Conservation (phyloP, 2,888 invertebrate genomes). For the Elysia crispata region DNA sequence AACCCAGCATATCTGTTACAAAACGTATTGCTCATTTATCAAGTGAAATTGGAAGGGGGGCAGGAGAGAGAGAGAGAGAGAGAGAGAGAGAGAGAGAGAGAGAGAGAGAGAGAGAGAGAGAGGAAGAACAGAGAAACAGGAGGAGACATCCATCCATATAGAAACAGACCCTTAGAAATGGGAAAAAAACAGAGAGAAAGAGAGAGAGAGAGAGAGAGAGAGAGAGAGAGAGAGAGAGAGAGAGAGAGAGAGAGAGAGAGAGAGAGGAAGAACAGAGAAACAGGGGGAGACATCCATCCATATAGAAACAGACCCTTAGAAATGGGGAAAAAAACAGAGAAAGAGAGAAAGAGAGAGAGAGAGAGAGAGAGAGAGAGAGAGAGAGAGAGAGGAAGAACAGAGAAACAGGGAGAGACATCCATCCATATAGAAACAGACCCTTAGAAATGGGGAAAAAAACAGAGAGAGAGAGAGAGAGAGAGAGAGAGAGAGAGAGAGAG, state of each 20-base stretch:
- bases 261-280: background rate
- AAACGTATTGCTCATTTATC: background rate
- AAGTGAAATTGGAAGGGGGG: background rate
- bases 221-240: background rate
- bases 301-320: background rate
- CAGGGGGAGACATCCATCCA: background rate
- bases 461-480: background rate
- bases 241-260: constrained; percentile 2
- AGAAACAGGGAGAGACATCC: constrained; percentile 7
- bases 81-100: background rate
- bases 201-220: background rate
- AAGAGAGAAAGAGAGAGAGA: background rate
- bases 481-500: background rate
- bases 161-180: background rate
- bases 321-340: background rate
- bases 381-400: constrained; percentile 5
- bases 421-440: background rate
- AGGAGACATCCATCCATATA: background rate
- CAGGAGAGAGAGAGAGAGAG: background rate
- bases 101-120: constrained; percentile 1
- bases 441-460: background rate
- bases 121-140: background rate
- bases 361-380: background rate
- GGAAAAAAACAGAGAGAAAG: background rate
- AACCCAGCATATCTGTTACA: too few species aligned